Percentiles rank a stretch among this genome's conserved stretches.
These are phyloP conservation scores for Pseudopodoces humilis DNA, from an alignment of 2,113 vertebrate genomes.

Conservation along the genomic window DNA sequence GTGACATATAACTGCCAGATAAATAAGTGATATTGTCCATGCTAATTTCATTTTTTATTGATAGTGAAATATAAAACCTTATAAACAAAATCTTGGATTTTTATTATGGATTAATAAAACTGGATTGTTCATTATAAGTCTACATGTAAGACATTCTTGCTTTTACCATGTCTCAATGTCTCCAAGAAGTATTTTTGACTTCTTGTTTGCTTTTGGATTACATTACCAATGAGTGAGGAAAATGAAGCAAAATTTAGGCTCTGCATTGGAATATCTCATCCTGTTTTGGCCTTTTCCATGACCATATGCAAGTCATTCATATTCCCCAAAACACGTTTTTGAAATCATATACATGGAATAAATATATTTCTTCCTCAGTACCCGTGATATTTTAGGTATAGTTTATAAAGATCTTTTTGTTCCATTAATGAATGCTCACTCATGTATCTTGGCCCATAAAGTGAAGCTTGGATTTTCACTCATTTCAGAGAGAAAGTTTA, in stretches of 20 bases:
- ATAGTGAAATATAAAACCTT: neutral
- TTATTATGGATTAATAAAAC: neutral
- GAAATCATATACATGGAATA: neutral
- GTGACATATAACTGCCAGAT: neutral
- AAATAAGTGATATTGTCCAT: neutral
- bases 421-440: neutral
- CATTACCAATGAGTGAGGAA: neutral
- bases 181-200: neutral
- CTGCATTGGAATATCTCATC: neutral
- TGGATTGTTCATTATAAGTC: neutral
- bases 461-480: neutral
- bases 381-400: neutral
- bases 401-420: neutral
- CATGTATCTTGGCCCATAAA: neutral
- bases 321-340: neutral
- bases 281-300: neutral
- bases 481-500: neutral
- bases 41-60: neutral
- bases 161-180: neutral
- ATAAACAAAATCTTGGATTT: neutral
- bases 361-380: neutral
- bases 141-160: neutral
- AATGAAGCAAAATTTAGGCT: neutral
- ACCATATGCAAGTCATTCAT: neutral
- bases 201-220: neutral